phyloP scores from a whole-genome alignment of 2,113 vertebrate genomes.

The Chaenogobius annularis region DNA sequence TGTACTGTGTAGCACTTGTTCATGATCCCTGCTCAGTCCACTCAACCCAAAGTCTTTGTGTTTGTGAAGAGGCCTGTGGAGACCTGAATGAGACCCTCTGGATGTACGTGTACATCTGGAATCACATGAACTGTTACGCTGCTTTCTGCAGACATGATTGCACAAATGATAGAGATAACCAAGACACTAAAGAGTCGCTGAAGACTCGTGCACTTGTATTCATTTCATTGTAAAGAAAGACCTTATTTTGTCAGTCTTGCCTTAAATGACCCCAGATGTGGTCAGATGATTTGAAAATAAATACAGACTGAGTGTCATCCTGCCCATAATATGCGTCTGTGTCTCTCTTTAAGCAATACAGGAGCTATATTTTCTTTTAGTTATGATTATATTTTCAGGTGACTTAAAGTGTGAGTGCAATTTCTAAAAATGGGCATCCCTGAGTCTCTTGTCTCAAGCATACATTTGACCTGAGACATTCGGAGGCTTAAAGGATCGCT shows the following conservation, averaged over 20 bases:
- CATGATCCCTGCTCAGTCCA: constrained; percentile 22
- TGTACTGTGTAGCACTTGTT: constrained; percentile 40
- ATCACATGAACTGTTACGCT: constrained; percentile 39
- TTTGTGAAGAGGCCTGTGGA: constrained; percentile 18
- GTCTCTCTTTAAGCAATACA: constrained; percentile 17
- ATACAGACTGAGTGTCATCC: constrained; percentile 31
- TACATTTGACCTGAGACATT: neutral
- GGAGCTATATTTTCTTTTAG: constrained; percentile 27
- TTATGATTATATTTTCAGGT: too few relatives aligned
- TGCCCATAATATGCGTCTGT: constrained; percentile 35
- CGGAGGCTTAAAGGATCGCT: neutral
- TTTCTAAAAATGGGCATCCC: constrained; percentile 61
- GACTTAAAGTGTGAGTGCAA: constrained; percentile 25
- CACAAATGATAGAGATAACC: constrained; percentile 49
- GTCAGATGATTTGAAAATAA: constrained; percentile 29
- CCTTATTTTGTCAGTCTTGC: constrained; percentile 63
- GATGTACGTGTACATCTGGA: constrained; percentile 17
- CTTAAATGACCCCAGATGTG: constrained; percentile 59
- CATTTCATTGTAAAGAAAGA: constrained; percentile 34
- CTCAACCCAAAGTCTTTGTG: constrained; percentile 7
- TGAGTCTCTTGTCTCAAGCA: constrained; percentile 24
- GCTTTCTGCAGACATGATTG: constrained; percentile 41
- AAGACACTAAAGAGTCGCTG: constrained; percentile 53
- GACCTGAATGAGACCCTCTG: constrained; percentile 27
- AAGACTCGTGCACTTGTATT: constrained; percentile 49